Evolutionary conservation across 2,888 invertebrate species (phyloP).

Genomic region (Ecdyonurus torrentis): DNA sequence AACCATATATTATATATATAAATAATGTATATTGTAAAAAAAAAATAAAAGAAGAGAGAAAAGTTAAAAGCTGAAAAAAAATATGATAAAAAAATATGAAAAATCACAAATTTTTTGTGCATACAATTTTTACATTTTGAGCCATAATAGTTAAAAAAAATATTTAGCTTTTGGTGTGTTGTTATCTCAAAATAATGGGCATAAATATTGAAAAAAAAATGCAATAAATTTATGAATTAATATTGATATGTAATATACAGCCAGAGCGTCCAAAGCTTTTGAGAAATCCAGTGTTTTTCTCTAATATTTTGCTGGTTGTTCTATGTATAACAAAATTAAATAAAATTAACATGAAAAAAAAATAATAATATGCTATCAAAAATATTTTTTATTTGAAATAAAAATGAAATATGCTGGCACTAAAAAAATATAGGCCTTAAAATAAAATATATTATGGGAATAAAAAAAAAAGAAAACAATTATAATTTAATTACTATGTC

Average conservation of each 20-base stretch:
- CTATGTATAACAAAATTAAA: background rate
- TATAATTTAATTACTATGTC: background rate
- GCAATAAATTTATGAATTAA: background rate
- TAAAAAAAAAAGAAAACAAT: too few relatives aligned
- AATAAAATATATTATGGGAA: background rate
- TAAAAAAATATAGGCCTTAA: background rate
- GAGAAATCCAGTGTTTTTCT: background rate
- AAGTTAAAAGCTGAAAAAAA: too few relatives aligned
- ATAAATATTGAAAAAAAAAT: too few relatives aligned
- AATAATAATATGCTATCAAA: too few relatives aligned
- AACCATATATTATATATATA: background rate
- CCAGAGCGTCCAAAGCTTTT: background rate
- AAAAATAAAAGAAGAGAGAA: too few relatives aligned
- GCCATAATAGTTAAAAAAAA: background rate
- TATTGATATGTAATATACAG: too few relatives aligned
- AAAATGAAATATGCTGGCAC: background rate
- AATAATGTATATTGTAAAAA: too few relatives aligned
- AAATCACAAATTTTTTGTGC: too few relatives aligned
- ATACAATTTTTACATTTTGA: background rate
- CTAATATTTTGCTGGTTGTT: background rate
- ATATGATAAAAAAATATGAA: too few relatives aligned
- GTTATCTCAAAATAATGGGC: background rate
- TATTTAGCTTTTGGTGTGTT: background rate
- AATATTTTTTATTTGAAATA: background rate
- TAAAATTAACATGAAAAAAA: background rate